Percentiles rank a stretch among this genome's conserved stretches.
phyloP scores from a whole-genome alignment of 2,797 vertebrate species.

The Discoglossus pictus region DNA sequence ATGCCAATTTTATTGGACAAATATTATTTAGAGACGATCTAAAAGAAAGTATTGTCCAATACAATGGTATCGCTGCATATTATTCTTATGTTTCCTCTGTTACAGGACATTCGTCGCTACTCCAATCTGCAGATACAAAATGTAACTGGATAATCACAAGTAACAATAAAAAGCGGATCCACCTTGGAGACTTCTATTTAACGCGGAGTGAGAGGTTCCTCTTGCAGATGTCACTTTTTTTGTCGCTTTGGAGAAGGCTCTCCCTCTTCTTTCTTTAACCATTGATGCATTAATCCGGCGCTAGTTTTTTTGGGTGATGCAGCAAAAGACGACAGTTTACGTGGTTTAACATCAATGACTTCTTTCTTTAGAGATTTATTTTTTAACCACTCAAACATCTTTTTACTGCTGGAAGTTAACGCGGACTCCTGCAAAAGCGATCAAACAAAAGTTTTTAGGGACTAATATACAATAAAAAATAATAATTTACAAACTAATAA shows the following conservation, averaged over 20 bases:
- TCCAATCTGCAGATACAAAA: no score
- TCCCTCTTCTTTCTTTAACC: constrained; percentile 61
- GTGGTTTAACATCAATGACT: constrained; percentile 55
- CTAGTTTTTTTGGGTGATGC: constrained; percentile 58
- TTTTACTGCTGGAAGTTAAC: constrained; percentile 76
- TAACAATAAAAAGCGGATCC: no score
- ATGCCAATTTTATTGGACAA: no score
- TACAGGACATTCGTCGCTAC: no score
- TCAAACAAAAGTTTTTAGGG: constrained; percentile 35
- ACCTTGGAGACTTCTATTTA: no score
- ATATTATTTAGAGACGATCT: no score
- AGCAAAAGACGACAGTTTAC: constrained; percentile 61
- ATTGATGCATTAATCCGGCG: constrained; percentile 60
- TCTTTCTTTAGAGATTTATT: constrained; percentile 73
- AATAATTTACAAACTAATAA: neutral
- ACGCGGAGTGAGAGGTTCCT: no score
- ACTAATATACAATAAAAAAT: no score
- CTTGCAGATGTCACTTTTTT: constrained; percentile 50
- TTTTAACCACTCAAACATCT: constrained; percentile 85
- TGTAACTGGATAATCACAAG: no score
- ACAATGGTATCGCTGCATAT: no score
- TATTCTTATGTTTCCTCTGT: no score
- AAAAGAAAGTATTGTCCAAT: no score
- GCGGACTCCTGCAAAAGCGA: constrained; percentile 69
- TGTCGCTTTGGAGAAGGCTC: constrained; percentile 67